Conservation (phyloP, 2,113 vertebrate species). For the Misgurnus anguillicaudatus region DNA sequence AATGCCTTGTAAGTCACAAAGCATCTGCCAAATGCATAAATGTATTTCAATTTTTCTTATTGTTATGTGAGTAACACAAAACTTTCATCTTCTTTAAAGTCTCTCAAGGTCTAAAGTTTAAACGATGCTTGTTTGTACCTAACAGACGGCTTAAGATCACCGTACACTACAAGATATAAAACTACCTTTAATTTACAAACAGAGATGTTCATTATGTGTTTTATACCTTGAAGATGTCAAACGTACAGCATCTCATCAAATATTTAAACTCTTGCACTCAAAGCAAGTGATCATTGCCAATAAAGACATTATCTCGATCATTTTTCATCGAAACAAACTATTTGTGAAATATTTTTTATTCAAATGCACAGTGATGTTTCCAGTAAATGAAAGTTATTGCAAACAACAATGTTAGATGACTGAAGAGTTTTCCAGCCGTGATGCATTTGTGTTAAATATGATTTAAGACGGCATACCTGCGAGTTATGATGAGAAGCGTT, state of each 20-base stretch:
- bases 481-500: not conserved
- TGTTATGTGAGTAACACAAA: too few relatives aligned
- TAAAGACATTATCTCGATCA: slow-evolving; percentile 5
- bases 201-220: not conserved
- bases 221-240: not conserved
- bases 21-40: too few relatives aligned
- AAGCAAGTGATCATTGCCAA: not conserved
- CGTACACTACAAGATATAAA: too few relatives aligned
- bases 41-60: too few relatives aligned
- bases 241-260: slow-evolving; percentile 22
- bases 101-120: too few relatives aligned
- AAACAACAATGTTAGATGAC: not conserved
- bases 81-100: too few relatives aligned
- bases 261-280: slow-evolving; percentile 21
- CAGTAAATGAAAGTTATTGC: not conserved
- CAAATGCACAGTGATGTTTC: not conserved
- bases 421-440: not conserved
- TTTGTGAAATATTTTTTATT: not conserved
- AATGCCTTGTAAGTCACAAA: too few relatives aligned
- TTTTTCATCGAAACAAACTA: not conserved
- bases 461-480: not conserved
- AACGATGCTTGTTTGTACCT: too few relatives aligned
- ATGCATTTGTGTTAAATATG: slow-evolving; percentile 19
- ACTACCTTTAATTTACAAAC: not conserved
- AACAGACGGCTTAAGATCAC: too few relatives aligned